A percentile compares a stretch with the other conserved stretches of the same genome.
These are phyloP conservation scores for Apodemia mormo DNA, from an alignment of 2,888 invertebrate genomes.

Conservation along the genomic window DNA sequence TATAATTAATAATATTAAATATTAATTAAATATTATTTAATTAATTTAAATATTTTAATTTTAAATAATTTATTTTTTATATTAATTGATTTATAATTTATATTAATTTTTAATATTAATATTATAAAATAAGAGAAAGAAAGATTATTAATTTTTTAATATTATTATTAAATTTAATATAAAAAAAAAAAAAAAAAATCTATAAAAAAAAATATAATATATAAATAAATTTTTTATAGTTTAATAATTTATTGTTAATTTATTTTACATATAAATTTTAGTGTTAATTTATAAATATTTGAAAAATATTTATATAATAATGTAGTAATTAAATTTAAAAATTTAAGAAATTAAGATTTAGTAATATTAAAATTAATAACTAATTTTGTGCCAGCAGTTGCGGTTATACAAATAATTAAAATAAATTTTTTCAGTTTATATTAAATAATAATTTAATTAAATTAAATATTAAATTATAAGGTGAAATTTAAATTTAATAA, in stretches of 20 bases:
- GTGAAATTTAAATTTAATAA: conserved; percentile 82
- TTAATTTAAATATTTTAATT: conserved; percentile 38
- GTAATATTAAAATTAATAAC: conserved; percentile 81
- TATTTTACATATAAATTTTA: conserved; percentile 82
- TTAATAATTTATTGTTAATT: conserved; percentile 72
- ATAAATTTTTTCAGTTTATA: conserved; percentile 68
- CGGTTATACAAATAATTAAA: conserved; percentile 84
- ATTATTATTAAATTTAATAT: conserved; percentile 26
- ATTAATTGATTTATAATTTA: conserved; percentile 58
- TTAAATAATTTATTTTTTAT: conserved; percentile 34
- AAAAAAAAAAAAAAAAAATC: conserved; percentile 61
- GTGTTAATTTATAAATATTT: conserved; percentile 62
- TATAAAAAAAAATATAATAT: conserved; percentile 46
- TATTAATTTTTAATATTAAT: conserved; percentile 40
- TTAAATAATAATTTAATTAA: conserved; percentile 51
- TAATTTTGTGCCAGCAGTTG: conserved; percentile 87
- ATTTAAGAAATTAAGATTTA: conserved; percentile 84
- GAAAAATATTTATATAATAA: conserved; percentile 54
- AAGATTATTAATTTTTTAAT: conserved; percentile 41
- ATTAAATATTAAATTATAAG: conserved; percentile 71
- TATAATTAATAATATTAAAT: conserved; percentile 35
- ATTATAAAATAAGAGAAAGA: conserved; percentile 42
- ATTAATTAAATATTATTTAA: neutral
- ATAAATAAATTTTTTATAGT: conserved; percentile 71
- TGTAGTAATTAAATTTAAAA: conserved; percentile 61